Conservation (phyloP, 2,113 vertebrate genomes). For the Heloderma charlesbogerti region DNA sequence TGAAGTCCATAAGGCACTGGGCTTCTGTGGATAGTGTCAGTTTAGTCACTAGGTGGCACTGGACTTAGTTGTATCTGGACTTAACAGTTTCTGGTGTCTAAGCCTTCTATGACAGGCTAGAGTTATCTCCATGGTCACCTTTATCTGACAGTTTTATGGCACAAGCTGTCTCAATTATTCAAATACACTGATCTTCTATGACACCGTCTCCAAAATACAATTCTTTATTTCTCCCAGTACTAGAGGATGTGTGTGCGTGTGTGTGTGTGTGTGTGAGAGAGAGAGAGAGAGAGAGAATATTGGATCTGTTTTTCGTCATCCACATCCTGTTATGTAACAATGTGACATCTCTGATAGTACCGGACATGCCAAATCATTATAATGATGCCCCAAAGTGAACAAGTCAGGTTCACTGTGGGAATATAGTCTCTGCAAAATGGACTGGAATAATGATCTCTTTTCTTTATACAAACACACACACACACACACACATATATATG, state of each 20-base stretch:
- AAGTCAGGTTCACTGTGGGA: not conserved
- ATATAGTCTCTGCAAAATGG: not conserved
- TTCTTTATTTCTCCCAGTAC: not conserved
- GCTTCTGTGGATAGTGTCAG: not conserved
- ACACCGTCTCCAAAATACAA: not conserved
- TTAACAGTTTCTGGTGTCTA: not conserved
- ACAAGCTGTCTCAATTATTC: not conserved
- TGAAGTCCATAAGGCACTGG: no score
- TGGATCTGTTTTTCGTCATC: not conserved
- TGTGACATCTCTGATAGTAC: conserved; percentile 8
- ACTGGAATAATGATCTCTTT: conserved; percentile 31
- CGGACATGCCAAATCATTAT: conserved; percentile 2
- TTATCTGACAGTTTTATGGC: conserved; percentile 33
- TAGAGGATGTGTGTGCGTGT: not conserved
- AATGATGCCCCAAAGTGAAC: not conserved
- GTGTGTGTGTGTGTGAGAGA: not conserved
- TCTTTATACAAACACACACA: no score
- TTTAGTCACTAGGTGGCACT: not conserved
- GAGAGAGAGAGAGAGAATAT: no score
- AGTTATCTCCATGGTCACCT: conserved; percentile 11
- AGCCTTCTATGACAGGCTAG: not conserved
- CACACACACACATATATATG: no score
- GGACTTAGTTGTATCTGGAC: not conserved
- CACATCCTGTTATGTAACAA: not conserved
- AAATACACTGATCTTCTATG: conserved; percentile 12